A percentile compares a stretch with the other conserved stretches of the same genome.
Evolutionary conservation across 92 coral and sea anemone species (phyloP).

Genomic region (Micromussa lordhowensis): DNA sequence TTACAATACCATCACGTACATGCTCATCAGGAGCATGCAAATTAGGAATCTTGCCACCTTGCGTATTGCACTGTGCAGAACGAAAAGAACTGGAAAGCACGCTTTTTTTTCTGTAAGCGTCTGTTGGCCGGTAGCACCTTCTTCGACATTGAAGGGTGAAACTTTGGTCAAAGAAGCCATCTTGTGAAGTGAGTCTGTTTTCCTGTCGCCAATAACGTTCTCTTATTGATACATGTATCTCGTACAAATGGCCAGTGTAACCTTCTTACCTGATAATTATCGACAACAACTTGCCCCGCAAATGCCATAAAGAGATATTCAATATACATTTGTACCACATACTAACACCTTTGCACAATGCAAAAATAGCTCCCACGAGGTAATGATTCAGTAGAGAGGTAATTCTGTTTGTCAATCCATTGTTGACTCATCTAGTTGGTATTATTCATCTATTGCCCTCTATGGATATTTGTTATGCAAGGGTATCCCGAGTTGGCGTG

Average conservation of each 20-base stretch:
- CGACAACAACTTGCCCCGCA: too few relatives aligned
- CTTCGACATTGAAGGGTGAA: neutral
- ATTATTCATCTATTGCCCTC: too few relatives aligned
- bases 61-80: too few relatives aligned
- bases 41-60: neutral
- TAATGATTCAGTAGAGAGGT: too few relatives aligned
- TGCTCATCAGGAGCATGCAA: neutral
- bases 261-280: neutral
- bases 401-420: too few relatives aligned
- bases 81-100: neutral
- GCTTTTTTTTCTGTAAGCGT: neutral
- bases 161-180: neutral
- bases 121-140: neutral
- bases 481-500: too few relatives aligned
- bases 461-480: too few relatives aligned
- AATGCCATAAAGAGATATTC: too few relatives aligned
- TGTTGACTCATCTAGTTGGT: too few relatives aligned
- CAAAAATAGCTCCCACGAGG: too few relatives aligned
- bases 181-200: neutral
- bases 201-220: neutral
- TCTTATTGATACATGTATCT: neutral
- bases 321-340: too few relatives aligned
- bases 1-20: conserved; percentile 18
- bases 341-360: too few relatives aligned
- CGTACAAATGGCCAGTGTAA: neutral